phyloP scores from a whole-genome alignment of 2,113 vertebrate species.

The Ellobius talpinus region DNA sequence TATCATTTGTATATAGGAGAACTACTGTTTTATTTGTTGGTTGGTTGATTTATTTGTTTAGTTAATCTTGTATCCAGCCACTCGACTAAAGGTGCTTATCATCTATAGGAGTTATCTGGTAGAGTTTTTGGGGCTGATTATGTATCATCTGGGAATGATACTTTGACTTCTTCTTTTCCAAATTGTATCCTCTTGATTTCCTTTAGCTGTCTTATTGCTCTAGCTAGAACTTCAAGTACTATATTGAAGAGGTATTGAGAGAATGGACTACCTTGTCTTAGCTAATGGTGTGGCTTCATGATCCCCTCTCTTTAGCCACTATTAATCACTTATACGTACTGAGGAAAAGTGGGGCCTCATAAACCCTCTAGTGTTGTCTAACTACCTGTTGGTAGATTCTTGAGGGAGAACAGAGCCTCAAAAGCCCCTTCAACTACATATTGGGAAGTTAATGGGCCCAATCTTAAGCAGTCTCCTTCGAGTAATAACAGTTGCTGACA shows the following conservation, averaged over 20 bases:
- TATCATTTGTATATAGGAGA: not conserved
- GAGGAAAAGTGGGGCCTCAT: not conserved
- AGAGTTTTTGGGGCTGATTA: too few relatives aligned
- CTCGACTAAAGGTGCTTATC: not conserved
- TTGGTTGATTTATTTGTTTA: not conserved
- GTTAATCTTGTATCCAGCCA: not conserved
- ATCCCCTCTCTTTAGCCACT: not conserved
- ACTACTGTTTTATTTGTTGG: not conserved
- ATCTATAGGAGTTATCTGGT: not conserved
- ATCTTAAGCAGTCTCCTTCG: not conserved
- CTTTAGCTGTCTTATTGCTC: not conserved
- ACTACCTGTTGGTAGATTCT: not conserved
- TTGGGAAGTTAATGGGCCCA: not conserved
- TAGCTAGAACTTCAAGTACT: not conserved
- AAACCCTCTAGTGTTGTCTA: not conserved
- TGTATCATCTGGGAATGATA: not conserved
- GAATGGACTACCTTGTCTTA: not conserved
- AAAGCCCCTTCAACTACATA: not conserved
- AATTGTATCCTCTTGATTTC: not conserved
- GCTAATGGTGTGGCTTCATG: not conserved
- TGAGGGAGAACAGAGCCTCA: not conserved
- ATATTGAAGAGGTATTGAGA: not conserved
- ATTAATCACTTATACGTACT: not conserved
- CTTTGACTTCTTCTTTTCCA: not conserved
- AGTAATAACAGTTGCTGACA: not conserved